Evolutionary conservation across 2,797 vertebrate species (phyloP).

Genomic region (Chaetophractus vellerosus): DNA sequence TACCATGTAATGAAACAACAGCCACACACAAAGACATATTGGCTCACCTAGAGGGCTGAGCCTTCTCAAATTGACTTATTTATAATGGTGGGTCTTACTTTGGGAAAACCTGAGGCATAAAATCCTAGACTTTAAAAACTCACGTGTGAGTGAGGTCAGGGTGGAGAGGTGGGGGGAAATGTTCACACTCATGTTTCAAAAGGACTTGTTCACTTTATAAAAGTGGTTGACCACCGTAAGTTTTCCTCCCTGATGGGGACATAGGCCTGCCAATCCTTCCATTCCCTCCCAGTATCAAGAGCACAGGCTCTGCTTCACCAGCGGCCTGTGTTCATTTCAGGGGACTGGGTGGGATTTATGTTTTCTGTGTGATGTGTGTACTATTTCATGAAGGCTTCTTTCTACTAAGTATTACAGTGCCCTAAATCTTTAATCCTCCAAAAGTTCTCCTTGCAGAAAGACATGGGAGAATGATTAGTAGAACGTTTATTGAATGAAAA

Average conservation of each 20-base stretch:
- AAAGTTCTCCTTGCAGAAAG: slow-evolving; percentile 26
- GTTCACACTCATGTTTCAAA: neutral
- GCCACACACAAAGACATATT: neutral
- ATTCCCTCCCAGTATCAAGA: neutral
- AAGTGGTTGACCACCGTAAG: neutral
- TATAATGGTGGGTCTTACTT: neutral
- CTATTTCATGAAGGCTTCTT: slow-evolving; percentile 34
- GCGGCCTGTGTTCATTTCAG: rapidly evolving
- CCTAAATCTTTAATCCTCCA: slow-evolving; percentile 20
- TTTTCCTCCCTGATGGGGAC: neutral
- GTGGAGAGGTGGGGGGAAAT: neutral
- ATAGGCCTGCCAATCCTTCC: neutral
- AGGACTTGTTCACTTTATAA: slow-evolving; percentile 4
- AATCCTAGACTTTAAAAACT: neutral
- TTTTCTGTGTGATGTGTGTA: neutral
- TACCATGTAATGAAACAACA: neutral
- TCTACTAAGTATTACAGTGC: slow-evolving; percentile 28
- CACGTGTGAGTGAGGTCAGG: neutral
- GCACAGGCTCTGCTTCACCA: neutral
- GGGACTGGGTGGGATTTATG: neutral
- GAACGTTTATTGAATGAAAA: slow-evolving; percentile 48
- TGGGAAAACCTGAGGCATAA: neutral
- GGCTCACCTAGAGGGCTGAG: neutral
- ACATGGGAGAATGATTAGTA: slow-evolving; percentile 38
- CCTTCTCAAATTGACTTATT: slow-evolving; percentile 1